Evolutionary conservation across 2,888 invertebrate genomes (phyloP), one percentile per base, ranked within the genome.

Genomic region (Andrena praecox): DNA sequence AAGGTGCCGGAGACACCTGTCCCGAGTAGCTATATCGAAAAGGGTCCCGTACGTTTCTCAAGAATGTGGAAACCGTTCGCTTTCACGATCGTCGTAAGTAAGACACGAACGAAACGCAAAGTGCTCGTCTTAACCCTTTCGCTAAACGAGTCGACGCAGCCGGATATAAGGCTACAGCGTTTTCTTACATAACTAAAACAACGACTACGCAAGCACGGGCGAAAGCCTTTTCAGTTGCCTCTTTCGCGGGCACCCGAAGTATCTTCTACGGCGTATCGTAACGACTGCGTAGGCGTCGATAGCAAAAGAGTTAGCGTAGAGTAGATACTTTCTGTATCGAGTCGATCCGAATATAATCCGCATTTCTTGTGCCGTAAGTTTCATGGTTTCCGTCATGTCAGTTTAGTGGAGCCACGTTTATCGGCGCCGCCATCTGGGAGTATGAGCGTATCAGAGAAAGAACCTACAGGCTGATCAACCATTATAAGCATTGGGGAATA

Each of bases 341-440:
- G 69, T 48, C 27, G 76, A 70, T 70, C 56, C 8, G 56, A 73
- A 35, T 20, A 3, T 35, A 66, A 77, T 10, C 6, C 1, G 60
- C 54, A 31, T 72, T 76, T 63, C 77, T 75, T 56, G 62, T 69
- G 64, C 78, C 10, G 70, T 66, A 64, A 54, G 63, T 63, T 29
- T 70, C n/a, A 59, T 24, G 50, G n/a, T 71, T 79, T 85, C 80
- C 66, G 6, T 75, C 63, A 72, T 62, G 76, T 71, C 52, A 97
- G 97, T 96, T 97, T 87, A 95, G 96, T 90, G 94, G 96, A 63
- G 95, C 96, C 24, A 96, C 97, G 91, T 95, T 98, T 91, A 95
- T 96, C 33, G 97, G 96, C 24, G 97, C 97, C 88, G 96, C 97
- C 24, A 96, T 99, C 85, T 97, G 97, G 97, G 97, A 98, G 94